Evolutionary conservation across 2,797 vertebrate genomes (phyloP), one percentile per base, ranked within the genome.

Genomic region (Enteromius afrohamiltoni): DNA sequence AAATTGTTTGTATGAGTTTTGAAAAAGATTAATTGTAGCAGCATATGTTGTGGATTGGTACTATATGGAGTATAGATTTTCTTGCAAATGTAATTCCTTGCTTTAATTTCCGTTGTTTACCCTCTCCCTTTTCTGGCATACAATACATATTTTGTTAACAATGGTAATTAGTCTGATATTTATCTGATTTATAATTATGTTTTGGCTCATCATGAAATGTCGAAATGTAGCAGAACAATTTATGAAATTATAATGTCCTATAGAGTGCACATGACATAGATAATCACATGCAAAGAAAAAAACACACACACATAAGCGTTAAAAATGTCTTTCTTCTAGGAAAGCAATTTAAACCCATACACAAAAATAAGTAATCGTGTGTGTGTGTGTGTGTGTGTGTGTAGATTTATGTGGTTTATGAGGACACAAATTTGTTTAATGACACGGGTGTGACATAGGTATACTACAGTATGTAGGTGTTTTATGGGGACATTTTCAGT

Each of bases 121-220:
- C 19, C 19, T 40, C 65, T 68, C 34, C 16, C 3, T 31, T 64
- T 64, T 68, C 34, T 68, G 65, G 65, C 34, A 68, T 68, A 13
- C 65, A n/a, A 16, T 49, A 26, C 14, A 0, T 71, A 29, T 49
- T 67, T 37, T 67, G 76, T 74, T 73, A 45, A 79, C 77, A 26
- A 65, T 31, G 31, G 60, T 85, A 83, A 85, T 85, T 55, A 85
- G 82, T 8, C 71, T 80, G 84, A 80, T 87, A 81, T 86, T 84
- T 79, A 85, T 85, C 82, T 80, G 40, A 77, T 73, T 83, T 83
- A 83, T 85, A 81, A 77, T 83, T 83, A 67, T 80, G 67, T 62
- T 71, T 82, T 64, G 76, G 29, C 55, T 78, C 69, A 6, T 71
- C 45, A 71, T 58, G 34, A 87, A 85, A 85, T 83, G 83, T 85